These are phyloP conservation scores for Channa argus DNA, from an alignment of 2,113 vertebrate species.

Conservation along the genomic window DNA sequence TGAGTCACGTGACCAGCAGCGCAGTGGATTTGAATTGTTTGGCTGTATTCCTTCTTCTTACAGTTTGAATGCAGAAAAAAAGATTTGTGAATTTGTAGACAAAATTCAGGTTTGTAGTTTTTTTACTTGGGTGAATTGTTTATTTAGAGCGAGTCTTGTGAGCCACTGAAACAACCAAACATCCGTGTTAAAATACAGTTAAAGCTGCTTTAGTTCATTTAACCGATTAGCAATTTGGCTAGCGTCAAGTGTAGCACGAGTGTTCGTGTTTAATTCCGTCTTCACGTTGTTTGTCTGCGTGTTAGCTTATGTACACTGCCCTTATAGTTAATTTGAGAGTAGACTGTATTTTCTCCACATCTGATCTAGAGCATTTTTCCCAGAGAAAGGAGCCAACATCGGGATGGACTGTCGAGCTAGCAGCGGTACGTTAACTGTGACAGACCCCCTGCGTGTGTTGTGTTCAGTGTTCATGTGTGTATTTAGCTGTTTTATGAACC, in stretches of 20 bases:
- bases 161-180: not conserved
- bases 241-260: not conserved
- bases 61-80: conserved; percentile 41
- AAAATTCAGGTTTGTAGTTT: conserved; percentile 35
- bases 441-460: no score
- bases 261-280: not conserved
- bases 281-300: not conserved
- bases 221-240: conserved; percentile 27
- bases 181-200: not conserved
- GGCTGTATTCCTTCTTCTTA: conserved; percentile 15
- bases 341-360: not conserved
- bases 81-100: not conserved
- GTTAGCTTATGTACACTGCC: not conserved
- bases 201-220: not conserved
- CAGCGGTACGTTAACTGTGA: conserved; percentile 33
- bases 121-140: not conserved
- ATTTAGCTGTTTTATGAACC: rapidly evolving
- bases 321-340: not conserved
- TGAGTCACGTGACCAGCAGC: conserved; percentile 61
- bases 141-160: rapidly evolving
- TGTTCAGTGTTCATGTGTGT: no score
- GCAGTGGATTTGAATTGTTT: conserved; percentile 81
- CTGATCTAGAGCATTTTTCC: conserved; percentile 18
- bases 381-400: conserved; percentile 8
- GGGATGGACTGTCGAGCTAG: conserved; percentile 59